Conservation (phyloP, 2,797 vertebrate species). For the Lophotriccus pileatus region DNA sequence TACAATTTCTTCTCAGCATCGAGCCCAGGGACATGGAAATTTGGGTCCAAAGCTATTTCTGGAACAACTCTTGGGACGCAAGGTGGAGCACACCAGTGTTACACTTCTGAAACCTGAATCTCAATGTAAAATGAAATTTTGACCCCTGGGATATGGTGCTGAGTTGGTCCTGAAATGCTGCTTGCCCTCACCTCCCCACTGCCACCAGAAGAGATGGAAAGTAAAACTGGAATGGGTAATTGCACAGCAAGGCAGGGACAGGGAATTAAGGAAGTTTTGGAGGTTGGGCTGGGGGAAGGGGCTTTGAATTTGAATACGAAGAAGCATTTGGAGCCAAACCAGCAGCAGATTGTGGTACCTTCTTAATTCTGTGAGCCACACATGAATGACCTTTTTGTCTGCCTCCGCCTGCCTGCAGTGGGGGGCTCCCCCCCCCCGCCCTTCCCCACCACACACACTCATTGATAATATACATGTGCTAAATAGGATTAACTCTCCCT, state of each 20-base stretch:
- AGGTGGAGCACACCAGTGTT: not conserved
- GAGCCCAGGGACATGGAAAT: not conserved
- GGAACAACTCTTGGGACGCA: not conserved
- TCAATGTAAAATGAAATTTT: not conserved
- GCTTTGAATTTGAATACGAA: slow-evolving; percentile 50
- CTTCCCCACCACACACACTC: slow-evolving; percentile 46
- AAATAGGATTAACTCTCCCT: slow-evolving; percentile 72
- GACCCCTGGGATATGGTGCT: not conserved
- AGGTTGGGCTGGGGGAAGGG: slow-evolving; percentile 22
- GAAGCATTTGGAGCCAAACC: slow-evolving; percentile 63
- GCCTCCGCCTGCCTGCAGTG: slow-evolving; percentile 55
- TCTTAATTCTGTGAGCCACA: slow-evolving; percentile 56
- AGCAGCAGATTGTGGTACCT: slow-evolving; percentile 54
- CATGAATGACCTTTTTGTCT: slow-evolving; percentile 70
- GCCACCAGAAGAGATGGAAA: not conserved
- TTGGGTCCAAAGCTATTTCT: not conserved
- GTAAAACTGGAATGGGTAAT: fast-evolving
- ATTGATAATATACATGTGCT: slow-evolving; percentile 68
- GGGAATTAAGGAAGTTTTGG: not conserved
- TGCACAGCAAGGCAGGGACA: not conserved
- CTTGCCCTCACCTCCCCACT: not conserved
- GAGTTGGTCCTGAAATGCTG: not conserved
- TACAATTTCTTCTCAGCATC: not conserved
- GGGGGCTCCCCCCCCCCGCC: slow-evolving; percentile 38
- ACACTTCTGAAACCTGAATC: not conserved